Conservation (phyloP, 2,113 vertebrate genomes). For the Elgaria multicarinata region DNA sequence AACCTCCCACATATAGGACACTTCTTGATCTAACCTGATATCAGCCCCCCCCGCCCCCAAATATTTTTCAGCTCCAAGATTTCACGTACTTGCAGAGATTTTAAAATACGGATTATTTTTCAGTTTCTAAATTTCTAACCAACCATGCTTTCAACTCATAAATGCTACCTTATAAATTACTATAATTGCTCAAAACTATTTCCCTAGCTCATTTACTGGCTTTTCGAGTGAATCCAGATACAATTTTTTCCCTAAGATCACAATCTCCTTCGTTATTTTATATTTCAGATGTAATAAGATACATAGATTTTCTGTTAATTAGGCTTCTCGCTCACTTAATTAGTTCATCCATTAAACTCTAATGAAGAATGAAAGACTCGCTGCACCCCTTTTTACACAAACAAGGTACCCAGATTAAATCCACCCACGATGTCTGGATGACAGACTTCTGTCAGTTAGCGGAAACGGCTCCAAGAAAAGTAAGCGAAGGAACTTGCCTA, state of each 20-base stretch:
- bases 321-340: background rate
- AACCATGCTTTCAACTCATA: background rate
- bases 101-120: background rate
- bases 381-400: background rate
- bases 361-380: background rate
- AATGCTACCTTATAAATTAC: background rate
- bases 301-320: slow-evolving; percentile 10
- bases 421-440: background rate
- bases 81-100: background rate
- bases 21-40: background rate
- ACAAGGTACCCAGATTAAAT: background rate
- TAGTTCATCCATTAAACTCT: slow-evolving; percentile 7
- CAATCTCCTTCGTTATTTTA: background rate
- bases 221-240: background rate
- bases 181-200: background rate
- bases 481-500: background rate
- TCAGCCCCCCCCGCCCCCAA: too few relatives aligned
- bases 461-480: background rate
- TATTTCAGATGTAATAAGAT: slow-evolving; percentile 11
- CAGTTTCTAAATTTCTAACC: background rate
- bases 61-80: background rate
- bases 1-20: background rate
- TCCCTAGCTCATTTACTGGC: slow-evolving; percentile 5
- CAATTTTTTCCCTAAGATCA: background rate
- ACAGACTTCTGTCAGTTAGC: background rate